These are phyloP conservation scores for Drosophila ezoana DNA, from an alignment of 2,888 invertebrate species.

Conservation along the genomic window DNA sequence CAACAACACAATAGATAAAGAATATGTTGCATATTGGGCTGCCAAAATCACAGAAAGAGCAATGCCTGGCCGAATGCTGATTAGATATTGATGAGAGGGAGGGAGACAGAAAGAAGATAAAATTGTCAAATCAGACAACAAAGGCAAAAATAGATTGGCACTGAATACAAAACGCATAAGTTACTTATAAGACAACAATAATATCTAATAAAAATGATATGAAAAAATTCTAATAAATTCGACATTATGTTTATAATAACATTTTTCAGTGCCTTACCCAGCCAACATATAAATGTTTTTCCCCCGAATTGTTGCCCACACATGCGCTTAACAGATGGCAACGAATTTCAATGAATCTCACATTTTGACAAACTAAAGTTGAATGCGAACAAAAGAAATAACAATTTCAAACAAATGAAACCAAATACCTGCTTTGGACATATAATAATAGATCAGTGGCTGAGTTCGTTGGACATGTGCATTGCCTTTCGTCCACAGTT, in stretches of 20 bases:
- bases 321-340: too few relatives aligned
- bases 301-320: too few relatives aligned
- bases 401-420: constrained; percentile 31
- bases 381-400: constrained; percentile 8
- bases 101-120: background rate
- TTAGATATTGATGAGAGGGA: background rate
- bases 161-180: too few relatives aligned
- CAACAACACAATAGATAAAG: constrained; percentile 31
- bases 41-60: constrained; percentile 2
- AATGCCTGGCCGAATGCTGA: constrained; percentile 5
- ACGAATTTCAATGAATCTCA: too few relatives aligned
- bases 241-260: too few relatives aligned
- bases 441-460: constrained; percentile 50
- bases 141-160: background rate
- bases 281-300: too few relatives aligned
- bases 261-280: too few relatives aligned
- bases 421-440: constrained; percentile 29
- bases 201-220: too few relatives aligned
- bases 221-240: too few relatives aligned
- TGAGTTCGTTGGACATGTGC: constrained; percentile 28
- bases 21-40: constrained; percentile 1
- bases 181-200: too few relatives aligned
- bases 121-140: background rate
- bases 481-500: constrained; percentile 31
- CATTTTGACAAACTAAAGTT: background rate